Evolutionary conservation across 2,888 invertebrate species (phyloP), one percentile per base, ranked within the genome.

Genomic region (Thumatha senex): DNA sequence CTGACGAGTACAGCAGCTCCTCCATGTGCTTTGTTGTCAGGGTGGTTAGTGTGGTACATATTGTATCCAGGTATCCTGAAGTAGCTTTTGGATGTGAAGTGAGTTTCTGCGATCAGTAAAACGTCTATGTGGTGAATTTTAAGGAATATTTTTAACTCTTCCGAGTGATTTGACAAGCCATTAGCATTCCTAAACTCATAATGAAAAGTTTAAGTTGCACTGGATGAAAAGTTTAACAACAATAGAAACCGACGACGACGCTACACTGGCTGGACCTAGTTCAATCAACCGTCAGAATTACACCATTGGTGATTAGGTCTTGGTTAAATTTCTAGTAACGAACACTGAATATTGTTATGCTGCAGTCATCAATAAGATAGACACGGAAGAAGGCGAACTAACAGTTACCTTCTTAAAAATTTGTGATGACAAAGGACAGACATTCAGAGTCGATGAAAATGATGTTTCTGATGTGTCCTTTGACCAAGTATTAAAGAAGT

Each of bases 351-450:
- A 54, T 54, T 11, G 54, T 59, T 56, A 58, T 54, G 48, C 47
- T 44, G 54, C 50, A 35, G 46, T 55, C 15, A 44, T 53, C 38
- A 53, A 38, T 42, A 30, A 42, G 24, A 12, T 55, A 44, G 55
- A 53, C 29, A 45, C 9, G 29, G 48, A 54, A 30, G 48, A 54
- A 11, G 41, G 35, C 39, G 48, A 57, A 42, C 12, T 51, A 47
- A 56, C 33, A 39, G 47, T 51, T 13, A 54, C 47, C 13, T 33
- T 48, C 13, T 9, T 47, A 11, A 50, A 54, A 61, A 61, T 55
- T 56, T 61, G 63, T 57, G 54, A 56, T 48, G 30, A 61, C 13
- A 59, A 55, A 30, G 61, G 52, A 31, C 45, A 54, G 29, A 55
- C 9, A 15, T 65, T 65, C 46, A 61, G 48, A 40, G 12, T 40